Evolutionary conservation across 2,113 vertebrate species (phyloP).

Genomic region (Synchiropus splendidus): DNA sequence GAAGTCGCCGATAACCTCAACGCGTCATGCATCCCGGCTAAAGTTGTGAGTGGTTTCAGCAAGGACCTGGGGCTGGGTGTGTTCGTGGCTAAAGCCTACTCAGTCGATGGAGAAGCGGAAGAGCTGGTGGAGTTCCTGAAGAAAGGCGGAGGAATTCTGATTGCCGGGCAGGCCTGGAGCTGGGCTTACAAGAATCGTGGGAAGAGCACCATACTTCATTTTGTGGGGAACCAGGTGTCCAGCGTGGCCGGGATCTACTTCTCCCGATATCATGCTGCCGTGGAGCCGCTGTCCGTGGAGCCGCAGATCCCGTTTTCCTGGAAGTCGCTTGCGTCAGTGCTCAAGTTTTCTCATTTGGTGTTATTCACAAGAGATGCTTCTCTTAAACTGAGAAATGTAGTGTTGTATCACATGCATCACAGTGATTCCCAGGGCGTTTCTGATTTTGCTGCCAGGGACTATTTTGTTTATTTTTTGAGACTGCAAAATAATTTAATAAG

Average conservation of each 20-base stretch:
- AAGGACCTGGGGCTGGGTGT: constrained; percentile 53
- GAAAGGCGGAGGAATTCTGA: constrained; percentile 74
- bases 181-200: constrained; percentile 66
- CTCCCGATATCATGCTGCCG: constrained; percentile 54
- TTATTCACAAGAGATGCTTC: too few species aligned
- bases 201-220: constrained; percentile 65
- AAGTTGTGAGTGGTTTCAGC: constrained; percentile 43
- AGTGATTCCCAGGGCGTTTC: too few species aligned
- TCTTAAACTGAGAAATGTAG: too few species aligned
- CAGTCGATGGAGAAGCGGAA: constrained; percentile 27
- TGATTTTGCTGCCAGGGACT: too few species aligned
- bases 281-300: constrained; percentile 62
- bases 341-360: neutral
- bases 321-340: constrained; percentile 70
- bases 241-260: constrained; percentile 81
- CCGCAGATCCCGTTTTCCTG: constrained; percentile 74
- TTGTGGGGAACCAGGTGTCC: constrained; percentile 79
- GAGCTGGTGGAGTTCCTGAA: constrained; percentile 72
- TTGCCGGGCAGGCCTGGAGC: constrained; percentile 77
- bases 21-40: constrained; percentile 23
- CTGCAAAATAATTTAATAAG: too few species aligned
- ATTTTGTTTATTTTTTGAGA: too few species aligned
- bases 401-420: too few species aligned
- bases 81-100: constrained; percentile 73
- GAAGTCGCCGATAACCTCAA: constrained; percentile 61